phyloP scores from a whole-genome alignment of 2,797 vertebrate species.

The Scolopax bukidnonensis region DNA sequence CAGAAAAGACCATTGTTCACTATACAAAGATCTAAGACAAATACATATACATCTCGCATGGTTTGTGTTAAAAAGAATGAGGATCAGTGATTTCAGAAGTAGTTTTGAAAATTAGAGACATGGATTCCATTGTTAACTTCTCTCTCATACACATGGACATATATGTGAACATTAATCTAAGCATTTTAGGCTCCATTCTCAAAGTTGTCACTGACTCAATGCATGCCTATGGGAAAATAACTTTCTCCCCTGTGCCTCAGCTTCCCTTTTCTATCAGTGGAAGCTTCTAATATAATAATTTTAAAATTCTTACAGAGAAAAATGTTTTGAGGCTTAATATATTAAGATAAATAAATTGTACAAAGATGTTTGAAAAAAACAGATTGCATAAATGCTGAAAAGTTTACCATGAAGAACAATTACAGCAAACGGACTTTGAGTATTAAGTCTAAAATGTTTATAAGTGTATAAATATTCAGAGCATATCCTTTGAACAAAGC shows the following conservation, averaged over 20 bases:
- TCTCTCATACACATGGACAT: background rate
- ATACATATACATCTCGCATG: background rate
- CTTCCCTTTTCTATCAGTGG: background rate
- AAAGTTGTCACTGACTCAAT: background rate
- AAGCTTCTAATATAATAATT: background rate
- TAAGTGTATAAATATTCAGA: conserved; percentile 2
- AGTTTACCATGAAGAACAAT: conserved; percentile 1
- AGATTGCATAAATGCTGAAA: background rate
- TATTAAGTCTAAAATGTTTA: conserved; percentile 14
- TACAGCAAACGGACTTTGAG: background rate
- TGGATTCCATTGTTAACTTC: background rate
- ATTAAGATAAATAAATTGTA: conserved; percentile 3
- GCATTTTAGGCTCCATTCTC: background rate
- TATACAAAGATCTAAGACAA: background rate
- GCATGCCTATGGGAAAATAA: background rate
- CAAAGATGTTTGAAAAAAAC: background rate
- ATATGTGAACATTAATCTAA: background rate
- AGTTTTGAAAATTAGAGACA: background rate
- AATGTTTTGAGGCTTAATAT: background rate
- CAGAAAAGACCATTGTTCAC: background rate
- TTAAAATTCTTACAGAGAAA: background rate
- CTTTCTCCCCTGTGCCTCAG: background rate
- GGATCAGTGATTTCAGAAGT: background rate
- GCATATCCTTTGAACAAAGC: background rate
- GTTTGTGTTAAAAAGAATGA: background rate